Conservation (phyloP, 2,797 vertebrate species). For the Clarias laeviceps region DNA sequence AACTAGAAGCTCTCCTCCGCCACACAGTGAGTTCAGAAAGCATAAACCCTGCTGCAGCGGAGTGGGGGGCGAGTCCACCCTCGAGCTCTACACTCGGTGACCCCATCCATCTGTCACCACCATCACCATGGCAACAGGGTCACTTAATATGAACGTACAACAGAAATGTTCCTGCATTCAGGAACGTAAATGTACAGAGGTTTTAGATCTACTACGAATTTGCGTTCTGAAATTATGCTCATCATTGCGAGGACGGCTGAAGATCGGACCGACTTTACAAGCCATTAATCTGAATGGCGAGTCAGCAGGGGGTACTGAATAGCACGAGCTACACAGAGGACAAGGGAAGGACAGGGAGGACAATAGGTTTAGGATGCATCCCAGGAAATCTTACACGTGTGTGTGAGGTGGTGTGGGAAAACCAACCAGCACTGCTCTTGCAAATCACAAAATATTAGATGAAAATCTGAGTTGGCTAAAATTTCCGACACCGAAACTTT, state of each 20-base stretch:
- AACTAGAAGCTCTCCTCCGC: conserved; percentile 18
- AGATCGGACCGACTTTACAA: conserved; percentile 25
- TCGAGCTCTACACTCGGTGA: conserved; percentile 46
- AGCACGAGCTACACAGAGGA: conserved; percentile 40
- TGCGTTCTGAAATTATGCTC: background rate
- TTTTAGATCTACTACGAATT: background rate
- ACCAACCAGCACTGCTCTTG: background rate
- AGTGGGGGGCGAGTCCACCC: conserved; percentile 41
- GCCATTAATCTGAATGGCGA: conserved; percentile 14
- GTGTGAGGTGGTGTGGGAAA: background rate
- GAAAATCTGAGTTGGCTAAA: background rate
- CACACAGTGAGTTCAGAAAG: conserved; percentile 29
- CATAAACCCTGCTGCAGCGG: conserved; percentile 17
- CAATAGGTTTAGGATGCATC: conserved; percentile 45
- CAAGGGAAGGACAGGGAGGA: conserved; percentile 41
- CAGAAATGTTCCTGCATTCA: background rate
- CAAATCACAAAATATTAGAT: background rate
- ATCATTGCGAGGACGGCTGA: background rate
- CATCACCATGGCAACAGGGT: conserved; percentile 53
- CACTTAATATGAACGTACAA: conserved; percentile 31
- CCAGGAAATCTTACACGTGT: background rate
- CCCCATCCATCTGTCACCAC: conserved; percentile 61
- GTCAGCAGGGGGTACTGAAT: conserved; percentile 45
- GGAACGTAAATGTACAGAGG: background rate
- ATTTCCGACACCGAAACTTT: too few species aligned